Base-by-base conservation (phyloP, 2,797 vertebrate species). In the Margarornis squamiger region DNA sequence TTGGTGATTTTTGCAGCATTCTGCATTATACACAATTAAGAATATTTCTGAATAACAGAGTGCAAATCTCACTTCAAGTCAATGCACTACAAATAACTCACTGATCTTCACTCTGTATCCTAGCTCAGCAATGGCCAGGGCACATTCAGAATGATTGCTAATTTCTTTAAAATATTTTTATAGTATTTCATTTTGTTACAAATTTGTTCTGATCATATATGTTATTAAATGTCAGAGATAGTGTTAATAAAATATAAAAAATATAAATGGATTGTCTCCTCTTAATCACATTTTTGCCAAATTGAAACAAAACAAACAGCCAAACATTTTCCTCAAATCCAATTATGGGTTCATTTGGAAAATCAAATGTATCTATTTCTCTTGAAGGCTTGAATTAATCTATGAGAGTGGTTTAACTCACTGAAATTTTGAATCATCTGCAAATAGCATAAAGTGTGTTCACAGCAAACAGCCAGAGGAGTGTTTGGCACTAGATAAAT, bases 171-270 rank as follows among this genome's bases (percentile, higher is more conserved):
- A 87, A 71, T 43, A 18, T 52, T 77, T 88, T 43, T 57, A 36
- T 49, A 74, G 48, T 13, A 86, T 77, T 93, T 89, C 2, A 67
- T 92, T 95, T 80, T 2, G 36, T 87, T 94, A 39, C 21, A 38
- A 39, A 17, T 70, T 79, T 76, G 59, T 80, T 79, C 22, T 82
- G 45, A 49, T 84, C 20, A 43, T 43, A 12, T 34, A 57, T 74
- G 39, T 87, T 87, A 71, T 70, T 89, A 63, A 67, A 71, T 8
- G 18, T 70, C 36, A 71, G 57, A 29, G 27, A 17, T 61, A 41
- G 1, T 1, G 20, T n/a, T 85, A 85, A 80, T 82, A 30, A 61
- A 61, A 62, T 30, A 36, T 4, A 57, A 87, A 81, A 81, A 59
- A 43, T 87, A 55, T 30, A 59, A 94, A 73, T 45, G 1, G 21